Conservation (phyloP, 2,888 invertebrate species). For the Aleiodes leptofemur region DNA sequence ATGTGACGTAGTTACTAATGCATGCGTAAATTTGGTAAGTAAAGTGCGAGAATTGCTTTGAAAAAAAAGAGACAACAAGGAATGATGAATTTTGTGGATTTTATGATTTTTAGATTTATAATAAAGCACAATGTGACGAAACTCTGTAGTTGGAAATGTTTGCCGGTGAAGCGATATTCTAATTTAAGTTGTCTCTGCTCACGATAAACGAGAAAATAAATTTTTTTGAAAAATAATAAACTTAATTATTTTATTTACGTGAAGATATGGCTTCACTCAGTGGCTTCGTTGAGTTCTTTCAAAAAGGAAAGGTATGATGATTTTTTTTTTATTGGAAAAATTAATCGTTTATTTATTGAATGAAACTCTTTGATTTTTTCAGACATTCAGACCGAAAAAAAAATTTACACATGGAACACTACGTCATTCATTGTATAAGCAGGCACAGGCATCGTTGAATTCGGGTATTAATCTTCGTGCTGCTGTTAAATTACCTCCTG, state of each 20-base stretch:
- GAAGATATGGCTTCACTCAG: slow-evolving; percentile 80
- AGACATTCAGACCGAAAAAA: slow-evolving; percentile 95
- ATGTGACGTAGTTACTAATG: slow-evolving; percentile 4
- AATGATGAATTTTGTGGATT: slow-evolving; percentile 1
- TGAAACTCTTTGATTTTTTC: slow-evolving; percentile 39
- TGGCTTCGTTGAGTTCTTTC: slow-evolving; percentile 86
- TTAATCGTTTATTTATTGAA: slow-evolving; percentile 3
- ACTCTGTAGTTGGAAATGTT: slow-evolving; percentile 16
- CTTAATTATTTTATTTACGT: background rate
- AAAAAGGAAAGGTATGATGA: slow-evolving; percentile 81
- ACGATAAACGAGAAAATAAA: slow-evolving; percentile 22
- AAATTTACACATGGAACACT: slow-evolving; percentile 91
- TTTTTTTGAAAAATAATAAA: background rate
- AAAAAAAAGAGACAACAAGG: background rate
- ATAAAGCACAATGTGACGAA: slow-evolving; percentile 28
- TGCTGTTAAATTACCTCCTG: slow-evolving; percentile 88
- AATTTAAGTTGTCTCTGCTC: slow-evolving; percentile 23
- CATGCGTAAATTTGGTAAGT: slow-evolving; percentile 12
- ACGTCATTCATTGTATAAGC: slow-evolving; percentile 91
- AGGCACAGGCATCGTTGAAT: slow-evolving; percentile 92
- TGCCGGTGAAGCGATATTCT: slow-evolving; percentile 31
- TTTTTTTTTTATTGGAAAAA: background rate
- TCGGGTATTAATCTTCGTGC: slow-evolving; percentile 90
- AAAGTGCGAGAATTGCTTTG: slow-evolving; percentile 10
- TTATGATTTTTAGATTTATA: background rate